Base-by-base conservation (phyloP, 2,113 vertebrate genomes). In the Crotalus horridus region DNA sequence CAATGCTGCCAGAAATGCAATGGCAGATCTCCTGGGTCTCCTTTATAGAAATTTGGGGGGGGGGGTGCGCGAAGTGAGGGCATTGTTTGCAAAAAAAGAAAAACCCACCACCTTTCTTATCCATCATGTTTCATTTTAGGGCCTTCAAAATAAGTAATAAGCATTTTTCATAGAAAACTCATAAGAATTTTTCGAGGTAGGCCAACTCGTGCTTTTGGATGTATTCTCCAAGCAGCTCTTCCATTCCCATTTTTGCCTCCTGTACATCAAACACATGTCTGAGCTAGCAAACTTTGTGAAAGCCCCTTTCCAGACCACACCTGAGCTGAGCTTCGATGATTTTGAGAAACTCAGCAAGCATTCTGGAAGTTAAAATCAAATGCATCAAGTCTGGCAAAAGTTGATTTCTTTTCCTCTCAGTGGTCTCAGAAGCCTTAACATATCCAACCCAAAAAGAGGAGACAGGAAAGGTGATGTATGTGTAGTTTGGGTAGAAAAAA, bases 21-120 rank as follows among this genome's bases (percentile, higher is more conserved):
- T 0, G 13, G 90, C 92, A 64, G n/a, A 23, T 86, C 12, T 87
- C 85, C 48, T 51, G 13, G n/a, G n/a, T 61, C 88, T 85, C 88
- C 51, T 91, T 96, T 92, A 90, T 59, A 59, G 89, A 94, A 93
- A 95, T 91, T n/a, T n/a, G n/a, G n/a, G 88, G 93, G 85, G 74
- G 81, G 53, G 85, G 94, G 48, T 1, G 48, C 1, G 8, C 8
- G 8, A 51, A 95, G 59, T 55, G 55, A 86, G 94, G 95, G 95
- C 55, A 33, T 93, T 94, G n/a, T 39, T 86, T 91, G 89, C 91
- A 33, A 46, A 95, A 51, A 89, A 93, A 90, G 2, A 11, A 54
- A 54, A 13, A 13, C 1, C 29, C 29, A 91, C 55, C 94, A 7
- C 55, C 21, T 15, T 81, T 58, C 24, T 13, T 8, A 23, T 56